A percentile compares a stretch with the other conserved stretches of the same genome.
phyloP scores from a whole-genome alignment of 2,797 vertebrate species.

The Clamator glandarius region DNA sequence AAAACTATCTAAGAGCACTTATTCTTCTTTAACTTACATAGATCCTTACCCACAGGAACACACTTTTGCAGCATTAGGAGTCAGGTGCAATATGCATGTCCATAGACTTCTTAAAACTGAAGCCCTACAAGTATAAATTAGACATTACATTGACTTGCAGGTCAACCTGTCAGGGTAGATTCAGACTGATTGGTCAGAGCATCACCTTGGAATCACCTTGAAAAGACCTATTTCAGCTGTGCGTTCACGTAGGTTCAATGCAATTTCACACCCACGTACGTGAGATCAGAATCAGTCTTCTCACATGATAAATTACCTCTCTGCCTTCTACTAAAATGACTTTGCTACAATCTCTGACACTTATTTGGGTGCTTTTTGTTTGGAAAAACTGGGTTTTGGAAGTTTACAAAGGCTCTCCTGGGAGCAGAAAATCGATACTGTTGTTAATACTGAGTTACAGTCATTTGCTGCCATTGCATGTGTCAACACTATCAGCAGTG shows the following conservation, averaged over 20 bases:
- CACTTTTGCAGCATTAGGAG: not conserved
- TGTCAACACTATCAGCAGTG: not conserved
- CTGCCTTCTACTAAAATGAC: not conserved
- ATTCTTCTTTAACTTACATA: not conserved
- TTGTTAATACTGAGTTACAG: constrained; percentile 3
- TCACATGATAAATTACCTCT: not conserved
- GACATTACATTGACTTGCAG: not conserved
- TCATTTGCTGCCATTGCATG: not conserved
- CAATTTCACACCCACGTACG: not conserved
- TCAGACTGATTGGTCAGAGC: not conserved
- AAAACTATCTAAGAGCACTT: not conserved
- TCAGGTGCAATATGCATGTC: accelerated
- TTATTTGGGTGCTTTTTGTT: not conserved
- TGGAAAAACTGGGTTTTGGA: not conserved
- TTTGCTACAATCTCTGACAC: not conserved
- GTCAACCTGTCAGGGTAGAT: not conserved
- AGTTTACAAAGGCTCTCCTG: not conserved
- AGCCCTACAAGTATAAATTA: not conserved
- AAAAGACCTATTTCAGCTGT: not conserved
- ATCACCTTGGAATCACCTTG: not conserved
- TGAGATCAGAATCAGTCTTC: not conserved
- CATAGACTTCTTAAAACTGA: not conserved
- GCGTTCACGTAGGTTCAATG: accelerated
- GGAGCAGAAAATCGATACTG: constrained; percentile 30
- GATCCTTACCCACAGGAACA: not conserved